Percentiles rank a stretch among this genome's conserved stretches.
phyloP scores from a whole-genome alignment of 23 tunicate genomes.

The Ciona savignyi region DNA sequence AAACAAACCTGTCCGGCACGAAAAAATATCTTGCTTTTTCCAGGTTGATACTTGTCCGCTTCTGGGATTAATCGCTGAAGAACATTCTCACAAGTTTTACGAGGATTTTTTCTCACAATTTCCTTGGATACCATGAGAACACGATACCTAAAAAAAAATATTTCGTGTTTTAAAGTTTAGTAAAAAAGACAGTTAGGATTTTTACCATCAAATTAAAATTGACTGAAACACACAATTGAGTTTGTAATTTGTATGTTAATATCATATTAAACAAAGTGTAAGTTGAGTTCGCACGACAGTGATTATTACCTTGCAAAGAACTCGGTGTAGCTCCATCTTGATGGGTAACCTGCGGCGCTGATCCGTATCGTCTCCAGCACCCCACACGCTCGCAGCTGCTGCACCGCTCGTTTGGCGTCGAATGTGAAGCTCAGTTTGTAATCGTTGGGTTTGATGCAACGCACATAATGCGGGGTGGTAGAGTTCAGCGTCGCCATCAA shows the following conservation, averaged over 20 bases:
- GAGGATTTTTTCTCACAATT: conserved; percentile 20
- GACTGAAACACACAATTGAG: neutral
- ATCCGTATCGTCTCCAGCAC: conserved; percentile 97
- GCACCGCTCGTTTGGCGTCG: conserved; percentile 87
- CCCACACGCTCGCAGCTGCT: conserved; percentile 97
- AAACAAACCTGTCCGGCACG: conserved; percentile 86
- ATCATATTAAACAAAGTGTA: neutral
- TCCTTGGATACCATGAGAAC: conserved; percentile 79
- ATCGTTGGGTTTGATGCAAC: conserved; percentile 99
- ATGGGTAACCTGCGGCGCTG: conserved; percentile 98
- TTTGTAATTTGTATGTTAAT: neutral
- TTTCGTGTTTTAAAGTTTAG: neutral
- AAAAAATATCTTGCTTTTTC: conserved; percentile 93
- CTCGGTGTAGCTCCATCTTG: conserved; percentile 88
- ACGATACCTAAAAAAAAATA: conserved; percentile 71
- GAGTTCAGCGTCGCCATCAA: conserved; percentile 92
- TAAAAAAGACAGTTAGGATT: no score
- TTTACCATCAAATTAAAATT: no score
- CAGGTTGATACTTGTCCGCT: conserved; percentile 78
- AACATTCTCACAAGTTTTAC: conserved; percentile 68
- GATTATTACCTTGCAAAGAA: conserved; percentile 65
- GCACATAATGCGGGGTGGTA: conserved; percentile 98
- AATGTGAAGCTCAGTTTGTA: conserved; percentile 87
- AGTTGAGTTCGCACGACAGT: neutral
- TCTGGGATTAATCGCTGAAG: conserved; percentile 79